Evolutionary conservation across 2,797 vertebrate genomes (phyloP).

Genomic region (Paramormyrops hopkinsi): DNA sequence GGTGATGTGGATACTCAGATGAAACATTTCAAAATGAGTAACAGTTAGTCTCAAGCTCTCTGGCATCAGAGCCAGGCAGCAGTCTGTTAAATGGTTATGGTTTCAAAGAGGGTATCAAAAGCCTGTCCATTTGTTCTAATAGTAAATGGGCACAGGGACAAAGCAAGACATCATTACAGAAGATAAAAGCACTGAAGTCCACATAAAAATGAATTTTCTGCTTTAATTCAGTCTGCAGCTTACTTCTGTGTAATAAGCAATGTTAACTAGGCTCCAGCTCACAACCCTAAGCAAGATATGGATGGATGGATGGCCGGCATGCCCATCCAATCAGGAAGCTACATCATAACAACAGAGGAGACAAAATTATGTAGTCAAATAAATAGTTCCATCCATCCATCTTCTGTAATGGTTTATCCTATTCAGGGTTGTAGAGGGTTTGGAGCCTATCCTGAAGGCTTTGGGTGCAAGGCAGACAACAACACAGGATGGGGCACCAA

Average conservation of each 20-base stretch:
- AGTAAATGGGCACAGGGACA: background rate
- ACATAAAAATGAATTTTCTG: background rate
- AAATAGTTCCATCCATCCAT: background rate
- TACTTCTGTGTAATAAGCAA: background rate
- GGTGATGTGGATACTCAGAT: background rate
- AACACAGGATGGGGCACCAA: too few species aligned
- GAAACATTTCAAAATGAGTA: background rate
- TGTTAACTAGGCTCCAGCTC: background rate
- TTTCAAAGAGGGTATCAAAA: background rate
- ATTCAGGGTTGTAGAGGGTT: background rate
- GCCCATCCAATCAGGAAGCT: background rate
- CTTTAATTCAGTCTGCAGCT: background rate
- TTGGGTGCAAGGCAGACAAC: too few species aligned
- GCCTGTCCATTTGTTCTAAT: slow-evolving; percentile 32
- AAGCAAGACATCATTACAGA: background rate
- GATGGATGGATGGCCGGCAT: background rate
- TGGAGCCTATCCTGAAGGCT: too few species aligned
- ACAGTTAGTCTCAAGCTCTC: background rate
- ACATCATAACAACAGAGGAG: background rate
- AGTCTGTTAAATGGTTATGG: background rate
- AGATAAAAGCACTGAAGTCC: background rate
- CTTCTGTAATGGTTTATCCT: background rate
- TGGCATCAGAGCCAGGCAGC: background rate
- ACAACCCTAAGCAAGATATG: background rate
- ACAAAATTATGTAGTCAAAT: background rate